phyloP scores from a whole-genome alignment of 2,113 vertebrate species.

The Microtus montanus region DNA sequence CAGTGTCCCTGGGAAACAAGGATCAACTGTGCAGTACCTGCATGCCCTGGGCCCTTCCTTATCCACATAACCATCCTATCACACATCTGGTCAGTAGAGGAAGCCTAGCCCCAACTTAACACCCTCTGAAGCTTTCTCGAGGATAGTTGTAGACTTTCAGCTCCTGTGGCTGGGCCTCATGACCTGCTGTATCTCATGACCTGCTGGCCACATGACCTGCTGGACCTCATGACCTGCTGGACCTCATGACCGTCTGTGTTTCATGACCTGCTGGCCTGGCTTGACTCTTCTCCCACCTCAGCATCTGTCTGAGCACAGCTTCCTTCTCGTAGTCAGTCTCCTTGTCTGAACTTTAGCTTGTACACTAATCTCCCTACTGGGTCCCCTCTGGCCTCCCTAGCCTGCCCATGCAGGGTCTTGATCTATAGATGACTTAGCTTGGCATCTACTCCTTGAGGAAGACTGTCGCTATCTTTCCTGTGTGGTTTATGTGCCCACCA shows the following conservation, averaged over 20 bases:
- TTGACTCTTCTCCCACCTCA: background rate
- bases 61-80: too few relatives aligned
- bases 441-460: background rate
- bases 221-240: background rate
- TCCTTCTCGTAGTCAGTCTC: background rate
- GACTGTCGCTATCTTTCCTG: background rate
- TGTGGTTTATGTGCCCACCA: background rate
- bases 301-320: rapidly evolving
- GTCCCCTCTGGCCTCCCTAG: background rate
- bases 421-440: background rate
- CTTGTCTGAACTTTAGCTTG: background rate
- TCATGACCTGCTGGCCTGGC: background rate
- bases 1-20: background rate
- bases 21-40: rapidly evolving
- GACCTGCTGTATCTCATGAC: background rate
- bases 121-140: background rate
- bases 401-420: background rate
- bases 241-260: too few relatives aligned
- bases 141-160: background rate
- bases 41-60: background rate
- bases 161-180: background rate
- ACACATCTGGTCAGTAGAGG: background rate
- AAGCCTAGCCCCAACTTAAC: background rate
- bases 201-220: background rate
- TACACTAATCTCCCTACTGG: background rate